phyloP scores from a whole-genome alignment of 2,113 vertebrate genomes.

The Chitala chitala region DNA sequence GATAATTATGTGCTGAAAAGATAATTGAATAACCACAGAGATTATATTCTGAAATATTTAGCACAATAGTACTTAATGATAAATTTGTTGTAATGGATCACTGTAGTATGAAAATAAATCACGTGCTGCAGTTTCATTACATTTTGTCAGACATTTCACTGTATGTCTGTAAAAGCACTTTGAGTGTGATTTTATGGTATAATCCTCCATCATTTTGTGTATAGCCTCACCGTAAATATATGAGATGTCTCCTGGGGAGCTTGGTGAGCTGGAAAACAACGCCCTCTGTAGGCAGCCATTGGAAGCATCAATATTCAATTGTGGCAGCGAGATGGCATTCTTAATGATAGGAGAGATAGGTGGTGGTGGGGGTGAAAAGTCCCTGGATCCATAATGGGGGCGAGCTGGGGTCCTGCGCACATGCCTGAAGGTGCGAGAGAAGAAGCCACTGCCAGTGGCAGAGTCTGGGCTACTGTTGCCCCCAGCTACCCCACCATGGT shows the following conservation, averaged over 20 bases:
- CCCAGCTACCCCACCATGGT: slow-evolving; percentile 68
- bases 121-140: not conserved
- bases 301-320: slow-evolving; percentile 63
- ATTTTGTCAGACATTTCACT: not conserved
- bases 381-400: slow-evolving; percentile 49
- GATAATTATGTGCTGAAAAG: too few relatives aligned
- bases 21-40: too few relatives aligned
- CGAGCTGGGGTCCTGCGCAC: slow-evolving; percentile 71
- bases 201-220: not conserved
- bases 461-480: slow-evolving; percentile 53
- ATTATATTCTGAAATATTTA: too few relatives aligned
- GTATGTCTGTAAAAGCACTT: slow-evolving; percentile 15
- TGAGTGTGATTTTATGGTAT: not conserved
- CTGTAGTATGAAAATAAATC: not conserved
- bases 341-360: slow-evolving; percentile 90
- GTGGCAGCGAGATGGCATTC: slow-evolving; percentile 86
- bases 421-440: slow-evolving; percentile 78
- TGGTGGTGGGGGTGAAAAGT: slow-evolving; percentile 70
- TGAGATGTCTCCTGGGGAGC: slow-evolving; percentile 61
- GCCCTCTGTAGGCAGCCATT: slow-evolving; percentile 64
- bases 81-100: not conserved
- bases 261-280: slow-evolving; percentile 68
- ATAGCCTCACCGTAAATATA: slow-evolving; percentile 75
- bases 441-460: slow-evolving; percentile 63
- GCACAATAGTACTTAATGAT: too few relatives aligned